These are phyloP conservation scores for Polypedilum pembai DNA, from an alignment of 1,140 invertebrate genomes.

Conservation along the genomic window DNA sequence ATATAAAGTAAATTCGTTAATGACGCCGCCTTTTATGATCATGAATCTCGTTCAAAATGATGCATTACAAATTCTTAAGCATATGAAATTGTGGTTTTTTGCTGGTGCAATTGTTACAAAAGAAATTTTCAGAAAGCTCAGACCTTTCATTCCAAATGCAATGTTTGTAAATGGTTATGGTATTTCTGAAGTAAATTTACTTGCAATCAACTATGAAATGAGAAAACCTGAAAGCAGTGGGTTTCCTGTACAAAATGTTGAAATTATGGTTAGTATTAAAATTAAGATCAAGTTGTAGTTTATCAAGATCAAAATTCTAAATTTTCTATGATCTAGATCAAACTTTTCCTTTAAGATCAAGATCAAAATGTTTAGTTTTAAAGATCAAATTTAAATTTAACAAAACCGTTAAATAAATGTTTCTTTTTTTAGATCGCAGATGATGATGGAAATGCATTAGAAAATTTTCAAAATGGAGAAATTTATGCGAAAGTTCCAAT, in stretches of 20 bases:
- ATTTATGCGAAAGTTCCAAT: conserved; percentile 53
- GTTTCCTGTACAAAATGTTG: conserved; percentile 33
- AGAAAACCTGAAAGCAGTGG: not conserved
- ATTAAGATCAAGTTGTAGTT: not conserved
- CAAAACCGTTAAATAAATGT: too few species aligned
- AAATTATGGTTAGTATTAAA: conserved; percentile 33
- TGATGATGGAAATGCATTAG: conserved; percentile 50
- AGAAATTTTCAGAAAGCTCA: not conserved
- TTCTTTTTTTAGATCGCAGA: conserved; percentile 33
- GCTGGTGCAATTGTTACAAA: not conserved
- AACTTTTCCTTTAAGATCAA: too few species aligned
- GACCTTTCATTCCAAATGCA: not conserved
- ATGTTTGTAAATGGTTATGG: conserved; percentile 5
- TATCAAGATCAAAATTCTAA: not conserved
- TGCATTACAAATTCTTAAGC: not conserved
- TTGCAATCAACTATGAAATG: not conserved
- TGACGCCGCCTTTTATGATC: conserved; percentile 35
- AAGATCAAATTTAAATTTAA: too few species aligned
- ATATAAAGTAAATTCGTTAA: conserved; percentile 36
- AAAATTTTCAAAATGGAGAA: conserved; percentile 53
- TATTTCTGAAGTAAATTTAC: conserved; percentile 15
- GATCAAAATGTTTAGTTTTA: too few species aligned
- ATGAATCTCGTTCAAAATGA: not conserved
- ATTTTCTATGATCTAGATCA: not conserved
- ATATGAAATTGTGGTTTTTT: not conserved